Evolutionary conservation across 2,888 invertebrate species (phyloP).

Genomic region (Abrostola tripartita): DNA sequence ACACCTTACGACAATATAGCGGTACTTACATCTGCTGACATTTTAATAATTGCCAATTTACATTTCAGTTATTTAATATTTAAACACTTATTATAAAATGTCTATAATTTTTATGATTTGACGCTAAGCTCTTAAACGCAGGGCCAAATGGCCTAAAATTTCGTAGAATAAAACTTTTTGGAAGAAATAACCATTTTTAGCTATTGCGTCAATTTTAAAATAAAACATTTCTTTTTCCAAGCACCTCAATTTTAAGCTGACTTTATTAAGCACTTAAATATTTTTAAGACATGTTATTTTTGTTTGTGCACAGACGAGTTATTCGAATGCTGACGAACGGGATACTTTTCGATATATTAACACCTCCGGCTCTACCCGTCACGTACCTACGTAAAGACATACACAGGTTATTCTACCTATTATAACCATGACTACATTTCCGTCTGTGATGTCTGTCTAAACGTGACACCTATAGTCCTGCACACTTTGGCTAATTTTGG

Average conservation of each 20-base stretch:
- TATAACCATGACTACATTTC: conserved; percentile 22
- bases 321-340: conserved; percentile 81
- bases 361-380: conserved; percentile 72
- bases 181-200: too few species aligned
- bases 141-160: too few species aligned
- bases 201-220: too few species aligned
- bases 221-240: too few species aligned
- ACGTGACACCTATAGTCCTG: conserved; percentile 4
- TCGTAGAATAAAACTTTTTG: too few species aligned
- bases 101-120: too few species aligned
- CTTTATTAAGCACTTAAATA: conserved; percentile 5
- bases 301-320: conserved; percentile 83
- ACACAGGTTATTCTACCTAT: conserved; percentile 67
- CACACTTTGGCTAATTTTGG: neutral
- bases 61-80: neutral
- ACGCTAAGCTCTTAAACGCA: too few species aligned
- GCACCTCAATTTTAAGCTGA: too few species aligned
- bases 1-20: conserved; percentile 6
- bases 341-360: conserved; percentile 67
- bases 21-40: conserved; percentile 31
- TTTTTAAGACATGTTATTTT: conserved; percentile 54
- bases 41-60: conserved; percentile 4
- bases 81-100: neutral
- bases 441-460: conserved; percentile 31
- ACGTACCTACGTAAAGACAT: conserved; percentile 64